phyloP scores from a whole-genome alignment of 2,113 vertebrate genomes.

The Amia ocellicauda region DNA sequence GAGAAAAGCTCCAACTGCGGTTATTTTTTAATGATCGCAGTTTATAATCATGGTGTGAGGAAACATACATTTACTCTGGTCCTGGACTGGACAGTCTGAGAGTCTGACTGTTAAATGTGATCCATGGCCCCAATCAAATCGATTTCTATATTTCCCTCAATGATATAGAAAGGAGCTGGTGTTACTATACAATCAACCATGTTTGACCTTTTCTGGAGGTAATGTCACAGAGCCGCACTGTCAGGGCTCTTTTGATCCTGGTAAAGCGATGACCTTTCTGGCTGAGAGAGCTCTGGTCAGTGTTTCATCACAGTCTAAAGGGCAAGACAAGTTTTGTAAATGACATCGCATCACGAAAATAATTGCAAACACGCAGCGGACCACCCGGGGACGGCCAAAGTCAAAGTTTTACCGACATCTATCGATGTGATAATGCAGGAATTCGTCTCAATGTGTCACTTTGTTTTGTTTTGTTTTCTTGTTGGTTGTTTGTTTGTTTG shows the following conservation, averaged over 20 bases:
- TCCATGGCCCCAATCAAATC: background rate
- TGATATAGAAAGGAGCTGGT: background rate
- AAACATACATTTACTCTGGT: too few species aligned
- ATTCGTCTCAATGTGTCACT: too few species aligned
- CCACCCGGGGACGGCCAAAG: background rate
- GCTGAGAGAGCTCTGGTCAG: constrained; percentile 5
- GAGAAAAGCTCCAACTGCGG: too few species aligned
- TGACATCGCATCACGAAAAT: background rate
- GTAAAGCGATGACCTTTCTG: constrained; percentile 13
- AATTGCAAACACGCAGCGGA: constrained; percentile 2
- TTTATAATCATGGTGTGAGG: too few species aligned
- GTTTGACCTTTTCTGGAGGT: constrained; percentile 9
- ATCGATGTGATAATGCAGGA: too few species aligned
- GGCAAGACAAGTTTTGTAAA: constrained; percentile 14
- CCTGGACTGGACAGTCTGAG: too few species aligned
- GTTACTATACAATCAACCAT: background rate
- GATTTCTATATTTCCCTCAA: background rate
- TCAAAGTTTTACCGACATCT: too few species aligned
- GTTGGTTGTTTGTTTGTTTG: too few species aligned
- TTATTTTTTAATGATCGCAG: too few species aligned
- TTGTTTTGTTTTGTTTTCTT: too few species aligned
- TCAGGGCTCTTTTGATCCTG: background rate
- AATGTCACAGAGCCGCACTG: background rate
- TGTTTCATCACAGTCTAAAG: constrained; percentile 1
- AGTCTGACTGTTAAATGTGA: background rate